Evolutionary conservation across 2,888 invertebrate species (phyloP).

Genomic region (Caenorhabditis sp.): DNA sequence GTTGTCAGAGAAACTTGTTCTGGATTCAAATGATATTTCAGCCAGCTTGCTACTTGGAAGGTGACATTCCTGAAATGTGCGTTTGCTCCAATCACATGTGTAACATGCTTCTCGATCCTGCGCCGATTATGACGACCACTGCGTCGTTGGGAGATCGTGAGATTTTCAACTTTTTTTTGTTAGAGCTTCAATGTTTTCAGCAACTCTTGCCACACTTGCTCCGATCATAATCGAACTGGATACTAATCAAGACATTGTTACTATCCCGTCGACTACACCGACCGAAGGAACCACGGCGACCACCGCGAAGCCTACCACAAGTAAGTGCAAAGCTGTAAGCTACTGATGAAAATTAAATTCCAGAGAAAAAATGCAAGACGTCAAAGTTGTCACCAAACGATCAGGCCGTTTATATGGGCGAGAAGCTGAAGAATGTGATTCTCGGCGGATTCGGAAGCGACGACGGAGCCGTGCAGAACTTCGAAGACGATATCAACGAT

Average conservation of each 20-base stretch:
- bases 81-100: slow-evolving; percentile 64
- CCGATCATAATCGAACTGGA: not conserved
- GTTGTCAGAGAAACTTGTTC: too few relatives aligned
- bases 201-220: slow-evolving; percentile 13
- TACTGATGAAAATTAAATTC: slow-evolving; percentile 4
- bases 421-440: slow-evolving; percentile 65
- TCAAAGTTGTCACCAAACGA: slow-evolving; percentile 62
- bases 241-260: too few relatives aligned
- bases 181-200: not conserved
- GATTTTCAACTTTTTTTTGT: too few relatives aligned
- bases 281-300: slow-evolving; percentile 9
- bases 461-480: slow-evolving; percentile 57
- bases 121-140: slow-evolving; percentile 22
- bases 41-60: slow-evolving; percentile 51
- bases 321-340: not conserved
- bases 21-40: too few relatives aligned
- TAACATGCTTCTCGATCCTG: slow-evolving; percentile 55
- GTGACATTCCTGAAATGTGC: slow-evolving; percentile 44
- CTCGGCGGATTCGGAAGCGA: slow-evolving; percentile 57
- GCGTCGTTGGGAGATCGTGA: slow-evolving; percentile 19
- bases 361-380: slow-evolving; percentile 50
- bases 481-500: slow-evolving; percentile 61
- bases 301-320: slow-evolving; percentile 21
- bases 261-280: not conserved
- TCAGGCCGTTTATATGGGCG: slow-evolving; percentile 66